Percentiles rank a stretch among this genome's conserved stretches.
Conservation (phyloP, 2,797 vertebrate genomes). For the Falco rusticolus region DNA sequence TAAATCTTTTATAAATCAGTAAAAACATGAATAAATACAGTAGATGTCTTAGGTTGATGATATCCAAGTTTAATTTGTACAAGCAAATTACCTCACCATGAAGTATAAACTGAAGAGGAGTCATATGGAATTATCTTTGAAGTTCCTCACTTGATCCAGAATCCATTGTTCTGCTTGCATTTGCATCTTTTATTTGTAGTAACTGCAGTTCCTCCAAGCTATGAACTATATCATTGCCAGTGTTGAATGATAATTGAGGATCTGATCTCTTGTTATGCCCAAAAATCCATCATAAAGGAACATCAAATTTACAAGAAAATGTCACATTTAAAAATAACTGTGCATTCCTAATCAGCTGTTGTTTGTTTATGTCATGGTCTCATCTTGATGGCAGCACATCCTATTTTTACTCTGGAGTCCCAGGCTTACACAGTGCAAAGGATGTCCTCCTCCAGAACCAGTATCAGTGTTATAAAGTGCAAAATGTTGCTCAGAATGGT, state of each 20-base stretch:
- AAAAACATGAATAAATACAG: neutral
- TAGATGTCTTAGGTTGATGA: neutral
- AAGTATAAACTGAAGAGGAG: neutral
- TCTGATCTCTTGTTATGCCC: neutral
- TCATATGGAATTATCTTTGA: neutral
- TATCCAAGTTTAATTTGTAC: neutral
- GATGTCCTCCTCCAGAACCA: neutral
- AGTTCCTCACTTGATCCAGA: neutral
- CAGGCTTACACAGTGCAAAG: neutral
- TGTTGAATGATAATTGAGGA: neutral
- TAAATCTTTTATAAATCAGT: neutral
- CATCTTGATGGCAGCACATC: neutral
- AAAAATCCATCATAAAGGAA: neutral
- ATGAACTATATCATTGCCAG: neutral
- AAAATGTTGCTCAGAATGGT: neutral
- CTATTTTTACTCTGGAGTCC: neutral
- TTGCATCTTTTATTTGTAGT: neutral
- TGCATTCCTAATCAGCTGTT: neutral
- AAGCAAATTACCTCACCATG: neutral
- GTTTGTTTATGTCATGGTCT: neutral
- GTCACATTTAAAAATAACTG: neutral
- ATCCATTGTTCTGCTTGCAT: neutral
- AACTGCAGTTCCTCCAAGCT: neutral
- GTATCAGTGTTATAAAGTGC: neutral
- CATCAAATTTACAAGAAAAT: neutral